phyloP scores from a whole-genome alignment of 2,113 vertebrate genomes.

The Carettochelys insculpta region DNA sequence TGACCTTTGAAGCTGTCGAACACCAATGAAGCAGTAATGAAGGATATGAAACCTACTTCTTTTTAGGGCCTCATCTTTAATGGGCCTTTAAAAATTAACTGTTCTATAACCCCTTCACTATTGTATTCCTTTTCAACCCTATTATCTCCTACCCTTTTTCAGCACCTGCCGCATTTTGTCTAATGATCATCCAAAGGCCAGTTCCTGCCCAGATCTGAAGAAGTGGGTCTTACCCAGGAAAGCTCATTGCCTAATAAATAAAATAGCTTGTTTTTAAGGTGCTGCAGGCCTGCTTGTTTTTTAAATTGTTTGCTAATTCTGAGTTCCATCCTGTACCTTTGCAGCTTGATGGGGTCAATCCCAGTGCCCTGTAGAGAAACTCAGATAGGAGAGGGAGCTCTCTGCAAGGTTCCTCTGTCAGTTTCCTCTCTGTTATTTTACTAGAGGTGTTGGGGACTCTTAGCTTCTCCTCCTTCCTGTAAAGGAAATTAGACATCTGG shows the following conservation, averaged over 20 bases:
- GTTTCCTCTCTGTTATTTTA: background rate
- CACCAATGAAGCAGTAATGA: background rate
- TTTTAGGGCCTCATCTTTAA: background rate
- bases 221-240: too few species aligned
- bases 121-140: background rate
- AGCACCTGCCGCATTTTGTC: background rate
- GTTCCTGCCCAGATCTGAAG: too few species aligned
- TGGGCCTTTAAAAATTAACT: background rate
- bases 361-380: background rate
- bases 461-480: background rate
- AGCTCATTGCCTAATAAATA: too few species aligned
- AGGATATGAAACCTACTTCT: background rate
- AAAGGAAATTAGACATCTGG: background rate
- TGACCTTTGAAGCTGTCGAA: background rate
- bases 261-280: too few species aligned
- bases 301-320: background rate
- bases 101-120: background rate
- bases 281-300: too few species aligned
- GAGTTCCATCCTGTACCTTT: accelerated
- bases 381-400: background rate
- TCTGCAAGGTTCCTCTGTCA: background rate
- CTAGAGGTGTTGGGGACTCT: background rate
- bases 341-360: too few species aligned
- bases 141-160: background rate
- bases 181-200: background rate